Conservation (phyloP, 1,140 invertebrate species). For the Ditylenchus dipsaci region DNA sequence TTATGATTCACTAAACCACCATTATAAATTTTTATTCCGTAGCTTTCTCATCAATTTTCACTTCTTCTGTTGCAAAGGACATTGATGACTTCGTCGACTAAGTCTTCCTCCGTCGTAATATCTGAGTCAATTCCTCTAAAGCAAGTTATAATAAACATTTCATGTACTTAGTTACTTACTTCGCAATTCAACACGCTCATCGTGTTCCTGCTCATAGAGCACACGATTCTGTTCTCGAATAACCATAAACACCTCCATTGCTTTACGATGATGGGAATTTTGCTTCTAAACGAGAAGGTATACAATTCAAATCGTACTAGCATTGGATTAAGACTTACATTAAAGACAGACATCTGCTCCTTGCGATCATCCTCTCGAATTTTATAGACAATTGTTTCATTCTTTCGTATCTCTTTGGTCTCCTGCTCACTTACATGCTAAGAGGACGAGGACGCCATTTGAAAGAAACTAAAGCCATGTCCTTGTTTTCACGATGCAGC, state of each 20-base stretch:
- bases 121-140: constrained; percentile 37
- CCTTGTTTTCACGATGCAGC: constrained; percentile 75
- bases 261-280: constrained; percentile 81
- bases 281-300: constrained; percentile 72
- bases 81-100: constrained; percentile 51
- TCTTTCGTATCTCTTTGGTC: constrained; percentile 87
- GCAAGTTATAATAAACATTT: too few species aligned
- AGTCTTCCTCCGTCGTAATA: constrained; percentile 23
- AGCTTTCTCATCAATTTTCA: too few species aligned
- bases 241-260: constrained; percentile 81
- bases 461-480: constrained; percentile 83
- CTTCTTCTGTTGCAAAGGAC: constrained; percentile 33
- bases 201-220: constrained; percentile 72
- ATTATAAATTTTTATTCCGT: too few species aligned
- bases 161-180: constrained; percentile 49
- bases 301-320: neutral
- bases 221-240: constrained; percentile 65
- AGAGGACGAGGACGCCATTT: constrained; percentile 90
- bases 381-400: constrained; percentile 90
- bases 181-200: constrained; percentile 74
- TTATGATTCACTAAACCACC: too few species aligned
- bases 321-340: constrained; percentile 60
- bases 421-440: constrained; percentile 68
- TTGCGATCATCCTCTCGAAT: constrained; percentile 91
- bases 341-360: constrained; percentile 83